Conservation (phyloP, 2,113 vertebrate species). For the Cebus imitator region DNA sequence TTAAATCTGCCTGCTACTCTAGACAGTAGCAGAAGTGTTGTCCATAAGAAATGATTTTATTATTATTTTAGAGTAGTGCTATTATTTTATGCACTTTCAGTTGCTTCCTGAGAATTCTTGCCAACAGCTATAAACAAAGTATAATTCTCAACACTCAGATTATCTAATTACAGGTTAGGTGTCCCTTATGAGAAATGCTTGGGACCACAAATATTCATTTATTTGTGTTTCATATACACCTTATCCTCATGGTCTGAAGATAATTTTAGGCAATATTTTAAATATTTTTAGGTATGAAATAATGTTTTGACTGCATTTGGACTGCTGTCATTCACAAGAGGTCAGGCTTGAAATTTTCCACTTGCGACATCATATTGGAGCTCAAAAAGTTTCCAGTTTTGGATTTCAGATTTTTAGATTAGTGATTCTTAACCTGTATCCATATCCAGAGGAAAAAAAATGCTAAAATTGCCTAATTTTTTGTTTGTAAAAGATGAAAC, state of each 20-base stretch:
- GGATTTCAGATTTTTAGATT: background rate
- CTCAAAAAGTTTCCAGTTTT: background rate
- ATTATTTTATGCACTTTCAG: background rate
- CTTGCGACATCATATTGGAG: background rate
- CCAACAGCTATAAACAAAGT: background rate
- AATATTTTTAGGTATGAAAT: background rate
- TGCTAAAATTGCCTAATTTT: background rate
- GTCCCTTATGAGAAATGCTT: background rate
- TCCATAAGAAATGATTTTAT: background rate
- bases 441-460: background rate
- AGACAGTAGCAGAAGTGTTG: background rate
- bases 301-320: background rate
- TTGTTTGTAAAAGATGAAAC: background rate
- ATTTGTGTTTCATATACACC: background rate
- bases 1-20: background rate
- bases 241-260: background rate
- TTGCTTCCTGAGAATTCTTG: background rate
- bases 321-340: background rate
- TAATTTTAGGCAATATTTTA: background rate
- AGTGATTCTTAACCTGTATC: background rate
- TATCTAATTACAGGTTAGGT: background rate
- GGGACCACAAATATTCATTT: background rate
- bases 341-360: background rate
- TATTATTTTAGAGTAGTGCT: background rate
- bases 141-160: background rate